Conservation (phyloP, 2,888 invertebrate genomes). For the Portevinia maculata region DNA sequence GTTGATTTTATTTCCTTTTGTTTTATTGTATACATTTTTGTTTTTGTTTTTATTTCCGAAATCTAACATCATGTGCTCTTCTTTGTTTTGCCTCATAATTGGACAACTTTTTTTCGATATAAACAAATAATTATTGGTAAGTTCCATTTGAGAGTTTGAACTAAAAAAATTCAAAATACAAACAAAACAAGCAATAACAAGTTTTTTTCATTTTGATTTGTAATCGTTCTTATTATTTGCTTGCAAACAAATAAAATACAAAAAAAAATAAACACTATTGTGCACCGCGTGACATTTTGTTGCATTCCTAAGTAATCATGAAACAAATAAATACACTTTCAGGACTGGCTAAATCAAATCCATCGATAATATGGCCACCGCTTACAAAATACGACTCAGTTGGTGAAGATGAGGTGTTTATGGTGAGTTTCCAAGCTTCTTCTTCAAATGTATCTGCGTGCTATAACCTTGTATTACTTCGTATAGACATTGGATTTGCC, state of each 20-base stretch:
- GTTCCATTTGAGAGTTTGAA: constrained; percentile 73
- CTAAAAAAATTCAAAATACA: constrained; percentile 70
- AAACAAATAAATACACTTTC: constrained; percentile 76
- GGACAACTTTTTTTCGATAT: constrained; percentile 76
- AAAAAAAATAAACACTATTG: constrained; percentile 24
- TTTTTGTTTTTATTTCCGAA: constrained; percentile 75
- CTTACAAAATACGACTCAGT: constrained; percentile 86
- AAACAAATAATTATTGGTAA: constrained; percentile 74
- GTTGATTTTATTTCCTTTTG: constrained; percentile 30
- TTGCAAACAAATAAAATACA: constrained; percentile 54
- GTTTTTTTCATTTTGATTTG: constrained; percentile 66
- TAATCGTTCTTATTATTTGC: constrained; percentile 70
- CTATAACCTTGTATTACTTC: constrained; percentile 62
- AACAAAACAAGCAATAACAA: constrained; percentile 63
- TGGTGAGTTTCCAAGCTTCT: constrained; percentile 88
- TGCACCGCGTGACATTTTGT: neutral
- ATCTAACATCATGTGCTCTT: constrained; percentile 78
- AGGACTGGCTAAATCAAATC: constrained; percentile 91
- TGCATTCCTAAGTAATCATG: neutral
- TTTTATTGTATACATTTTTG: constrained; percentile 54
- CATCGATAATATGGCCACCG: constrained; percentile 83
- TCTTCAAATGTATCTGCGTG: no score
- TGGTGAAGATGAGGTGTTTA: constrained; percentile 97
- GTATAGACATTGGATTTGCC: constrained; percentile 93
- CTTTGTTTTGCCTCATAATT: constrained; percentile 78